Evolutionary conservation across 2,797 vertebrate species (phyloP), one percentile per base, ranked within the genome.

Genomic region (Halcyon leucocephala): DNA sequence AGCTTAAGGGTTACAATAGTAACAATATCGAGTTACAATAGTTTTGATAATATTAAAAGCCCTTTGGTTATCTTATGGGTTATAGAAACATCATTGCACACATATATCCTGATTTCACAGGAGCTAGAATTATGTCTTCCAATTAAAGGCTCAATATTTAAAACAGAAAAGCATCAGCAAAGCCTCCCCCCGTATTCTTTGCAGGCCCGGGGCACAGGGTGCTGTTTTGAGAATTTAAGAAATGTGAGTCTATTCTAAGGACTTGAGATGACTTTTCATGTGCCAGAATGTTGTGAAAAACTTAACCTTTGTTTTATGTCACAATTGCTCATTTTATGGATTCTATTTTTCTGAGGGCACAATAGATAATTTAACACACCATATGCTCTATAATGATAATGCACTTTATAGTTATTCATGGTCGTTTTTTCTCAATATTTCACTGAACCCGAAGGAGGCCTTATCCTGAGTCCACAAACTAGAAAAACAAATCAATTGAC

Each of bases 331-430:
- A 65, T 89, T 95, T 94, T 93, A 90, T 86, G 67, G 52, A 84
- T 94, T 95, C 35, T 70, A 69, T 90, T 94, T 96, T 93, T 94
- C 81, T 80, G 66, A 93, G 60, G 66, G 28, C 57, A 72, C 81
- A 90, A 80, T 49, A 74, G 74, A 80, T 95, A 95, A 87, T 93
- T 94, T 89, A 93, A 57, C 51, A 70, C 35, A 66, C 86, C 90
- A 82, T 96, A 86, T 95, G 94, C 54, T 96, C 80, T 79, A n/a
- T 90, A 86, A 93, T 90, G 88, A 89, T 95, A 95, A 95, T 86
- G 70, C 39, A 94, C 51, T 97, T 92, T 86, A 35, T 95, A 90
- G 95, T 94, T 96, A 89, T 96, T 96, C 89, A 48, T 77, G n/a
- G 82, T 80, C 0, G 0, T 77, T 95, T 93, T 94, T 89, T 67